These are phyloP conservation scores for Oedothorax gibbosus DNA, from an alignment of 1,140 invertebrate species.

Conservation along the genomic window DNA sequence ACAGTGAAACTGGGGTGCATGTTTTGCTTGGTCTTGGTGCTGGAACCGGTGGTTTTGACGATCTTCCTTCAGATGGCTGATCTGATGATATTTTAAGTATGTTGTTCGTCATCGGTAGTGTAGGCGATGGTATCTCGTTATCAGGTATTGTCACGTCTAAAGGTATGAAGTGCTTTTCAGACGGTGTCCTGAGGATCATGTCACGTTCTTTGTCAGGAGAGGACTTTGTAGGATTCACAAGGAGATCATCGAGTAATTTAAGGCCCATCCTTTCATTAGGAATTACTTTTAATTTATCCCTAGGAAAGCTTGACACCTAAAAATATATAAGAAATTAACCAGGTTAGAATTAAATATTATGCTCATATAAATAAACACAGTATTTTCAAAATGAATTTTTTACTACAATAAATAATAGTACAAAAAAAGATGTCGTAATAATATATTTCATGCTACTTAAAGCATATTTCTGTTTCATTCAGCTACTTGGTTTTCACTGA, in stretches of 20 bases:
- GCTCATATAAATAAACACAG: too few relatives aligned
- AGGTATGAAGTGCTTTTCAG: slow-evolving; percentile 41
- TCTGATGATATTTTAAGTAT: slow-evolving; percentile 33
- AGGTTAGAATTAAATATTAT: too few relatives aligned
- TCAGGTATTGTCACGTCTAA: slow-evolving; percentile 37
- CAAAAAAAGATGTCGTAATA: too few relatives aligned
- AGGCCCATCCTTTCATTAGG: slow-evolving; percentile 42
- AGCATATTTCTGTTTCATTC: too few relatives aligned
- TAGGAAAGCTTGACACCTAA: slow-evolving; percentile 37
- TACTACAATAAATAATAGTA: too few relatives aligned
- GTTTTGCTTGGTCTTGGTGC: slow-evolving; percentile 46
- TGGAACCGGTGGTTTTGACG: slow-evolving; percentile 36
- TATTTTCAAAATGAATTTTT: too few relatives aligned
- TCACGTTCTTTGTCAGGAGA: neutral
- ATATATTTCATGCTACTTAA: neutral
- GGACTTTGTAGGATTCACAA: slow-evolving; percentile 15
- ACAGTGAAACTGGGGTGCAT: neutral
- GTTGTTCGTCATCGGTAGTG: slow-evolving; percentile 17
- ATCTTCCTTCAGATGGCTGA: neutral
- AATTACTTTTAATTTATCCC: slow-evolving; percentile 42
- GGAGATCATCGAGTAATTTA: slow-evolving; percentile 43
- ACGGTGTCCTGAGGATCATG: neutral
- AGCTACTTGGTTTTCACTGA: too few relatives aligned
- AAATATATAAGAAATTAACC: neutral
- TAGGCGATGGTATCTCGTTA: neutral